phyloP scores from a whole-genome alignment of 2,797 vertebrate genomes.

The Delichon dasypus region DNA sequence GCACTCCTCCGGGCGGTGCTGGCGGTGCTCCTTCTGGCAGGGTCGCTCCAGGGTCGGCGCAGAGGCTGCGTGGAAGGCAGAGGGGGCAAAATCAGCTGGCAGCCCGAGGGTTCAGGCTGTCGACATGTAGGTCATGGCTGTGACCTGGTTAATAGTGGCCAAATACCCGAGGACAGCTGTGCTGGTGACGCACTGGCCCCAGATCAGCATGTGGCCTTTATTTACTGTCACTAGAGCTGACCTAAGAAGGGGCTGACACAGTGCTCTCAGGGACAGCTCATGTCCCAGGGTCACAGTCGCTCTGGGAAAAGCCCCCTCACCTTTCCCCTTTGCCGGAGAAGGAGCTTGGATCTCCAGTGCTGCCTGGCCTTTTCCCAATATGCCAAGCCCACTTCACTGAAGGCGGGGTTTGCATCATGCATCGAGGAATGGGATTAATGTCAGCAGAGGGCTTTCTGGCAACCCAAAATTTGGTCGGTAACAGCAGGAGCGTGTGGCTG shows the following conservation, averaged over 20 bases:
- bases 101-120: background rate
- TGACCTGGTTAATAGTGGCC: background rate
- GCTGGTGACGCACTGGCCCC: background rate
- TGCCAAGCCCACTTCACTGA: rapidly evolving
- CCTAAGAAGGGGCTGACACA: background rate
- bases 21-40: rapidly evolving
- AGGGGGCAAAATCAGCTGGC: background rate
- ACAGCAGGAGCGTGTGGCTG: background rate
- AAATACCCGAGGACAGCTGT: background rate
- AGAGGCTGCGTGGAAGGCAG: rapidly evolving
- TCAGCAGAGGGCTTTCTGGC: background rate
- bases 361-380: background rate
- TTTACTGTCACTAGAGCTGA: background rate
- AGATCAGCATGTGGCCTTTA: background rate
- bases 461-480: background rate
- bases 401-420: background rate
- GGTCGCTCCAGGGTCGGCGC: rapidly evolving
- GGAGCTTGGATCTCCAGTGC: background rate
- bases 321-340: background rate
- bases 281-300: background rate
- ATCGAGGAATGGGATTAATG: background rate
- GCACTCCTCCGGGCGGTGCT: rapidly evolving
- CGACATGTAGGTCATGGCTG: background rate
- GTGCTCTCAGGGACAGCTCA: background rate
- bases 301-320: background rate